Evolutionary conservation across 2,113 vertebrate genomes (phyloP).

Genomic region (Callospermophilus lateralis): DNA sequence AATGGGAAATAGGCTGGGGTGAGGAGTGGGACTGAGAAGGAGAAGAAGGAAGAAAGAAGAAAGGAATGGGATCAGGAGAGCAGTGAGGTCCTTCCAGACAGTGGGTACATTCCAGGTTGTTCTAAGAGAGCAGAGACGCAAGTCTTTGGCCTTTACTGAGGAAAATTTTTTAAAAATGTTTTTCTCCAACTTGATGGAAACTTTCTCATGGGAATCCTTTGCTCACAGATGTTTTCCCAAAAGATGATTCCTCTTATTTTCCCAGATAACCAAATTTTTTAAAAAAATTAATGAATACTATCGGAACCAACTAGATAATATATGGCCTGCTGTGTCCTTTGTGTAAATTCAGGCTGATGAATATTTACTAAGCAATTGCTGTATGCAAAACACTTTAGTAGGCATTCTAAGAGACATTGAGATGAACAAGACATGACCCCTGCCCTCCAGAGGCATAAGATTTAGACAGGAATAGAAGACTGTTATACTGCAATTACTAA

Average conservation of each 20-base stretch:
- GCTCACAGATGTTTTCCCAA: slow-evolving; percentile 76
- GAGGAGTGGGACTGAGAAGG: neutral
- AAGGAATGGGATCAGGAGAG: neutral
- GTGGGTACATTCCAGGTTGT: neutral
- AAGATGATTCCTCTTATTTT: slow-evolving; percentile 55
- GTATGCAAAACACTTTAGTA: neutral
- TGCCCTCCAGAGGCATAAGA: neutral
- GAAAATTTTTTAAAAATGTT: neutral
- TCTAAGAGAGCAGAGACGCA: neutral
- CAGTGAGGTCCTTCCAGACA: neutral
- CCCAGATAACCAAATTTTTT: slow-evolving; percentile 57
- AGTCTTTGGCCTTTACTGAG: neutral
- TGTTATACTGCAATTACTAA: neutral
- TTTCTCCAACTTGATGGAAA: slow-evolving; percentile 70
- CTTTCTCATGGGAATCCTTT: slow-evolving; percentile 72
- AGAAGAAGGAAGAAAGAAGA: neutral
- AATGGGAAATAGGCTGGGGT: neutral
- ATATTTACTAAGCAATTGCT: slow-evolving; percentile 29
- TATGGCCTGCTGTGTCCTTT: neutral
- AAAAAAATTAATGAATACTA: slow-evolving; percentile 38
- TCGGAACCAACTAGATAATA: neutral
- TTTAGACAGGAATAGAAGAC: neutral
- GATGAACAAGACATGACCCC: neutral
- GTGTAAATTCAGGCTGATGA: neutral
- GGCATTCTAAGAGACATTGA: neutral